Base-by-base conservation (phyloP, 2,888 invertebrate genomes). In the Aphodius sticticus region DNA sequence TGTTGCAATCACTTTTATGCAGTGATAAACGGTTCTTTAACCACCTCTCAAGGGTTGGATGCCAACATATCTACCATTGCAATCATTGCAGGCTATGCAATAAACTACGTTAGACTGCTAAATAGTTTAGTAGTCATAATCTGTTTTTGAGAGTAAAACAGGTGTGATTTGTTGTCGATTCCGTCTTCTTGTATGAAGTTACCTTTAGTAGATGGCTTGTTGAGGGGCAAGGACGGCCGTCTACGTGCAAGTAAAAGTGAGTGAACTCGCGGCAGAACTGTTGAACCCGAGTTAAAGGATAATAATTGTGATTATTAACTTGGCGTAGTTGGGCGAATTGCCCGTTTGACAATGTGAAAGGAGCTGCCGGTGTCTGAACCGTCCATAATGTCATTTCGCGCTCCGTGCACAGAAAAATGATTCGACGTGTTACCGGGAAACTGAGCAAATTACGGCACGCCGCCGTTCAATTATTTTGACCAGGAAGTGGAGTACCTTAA, bases 221-320 rank as follows among this genome's bases (percentile, higher is more conserved):
- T n/a, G 36, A n/a, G 14, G 74, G 35, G 37, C 74, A 74, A 74
- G 74, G 74, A 74, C 74, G 74, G 36, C 74, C 74, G n/a, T 35
- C 74, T 35, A 74, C 37, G n/a, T 36, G 74, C 74, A 74, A 74
- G 74, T 74, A 74, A 74, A 74, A 74, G 74, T 36, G 74, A 74
- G 74, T 74, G 74, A 74, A 74, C 74, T 74, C 74, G n/a, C n/a
- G 9, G 74, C 35, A 74, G 74, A 36, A 74, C 74, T 74, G 74
- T 74, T 74, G 74, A 74, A 74, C 74, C 74, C 36, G 36, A 37
- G 6, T 35, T 74, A 35, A 37, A 74, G 74, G 74, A 74, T 74
- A 74, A 74, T 74, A 74, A 37, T 74, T 74, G 74, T 35, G 74
- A 37, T 37, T 35, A 74, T 53, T 53, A 53, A 53, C 53, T 53